A percentile compares a stretch with the other conserved stretches of the same genome.
phyloP scores from a whole-genome alignment of 2,113 vertebrate species.

The Capreolus pygargus region DNA sequence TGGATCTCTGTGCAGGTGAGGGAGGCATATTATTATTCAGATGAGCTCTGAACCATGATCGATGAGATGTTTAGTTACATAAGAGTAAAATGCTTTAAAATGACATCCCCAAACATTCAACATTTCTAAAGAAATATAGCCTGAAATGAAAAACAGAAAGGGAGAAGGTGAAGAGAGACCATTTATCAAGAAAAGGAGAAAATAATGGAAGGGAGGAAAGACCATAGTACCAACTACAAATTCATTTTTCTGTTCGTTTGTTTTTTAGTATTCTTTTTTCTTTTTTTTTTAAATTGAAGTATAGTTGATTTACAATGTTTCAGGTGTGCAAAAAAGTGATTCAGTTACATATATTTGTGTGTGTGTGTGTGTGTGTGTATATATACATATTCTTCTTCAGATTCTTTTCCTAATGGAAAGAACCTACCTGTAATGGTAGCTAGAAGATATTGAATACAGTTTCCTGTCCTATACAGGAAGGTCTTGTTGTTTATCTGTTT shows the following conservation, averaged over 20 bases:
- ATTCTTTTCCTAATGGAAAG: background rate
- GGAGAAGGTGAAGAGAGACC: background rate
- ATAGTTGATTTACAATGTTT: background rate
- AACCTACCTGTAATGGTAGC: too few species aligned
- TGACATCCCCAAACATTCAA: background rate
- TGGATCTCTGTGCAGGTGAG: background rate
- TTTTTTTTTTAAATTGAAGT: background rate
- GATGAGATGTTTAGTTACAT: background rate
- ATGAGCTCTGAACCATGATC: background rate
- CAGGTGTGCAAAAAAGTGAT: background rate
- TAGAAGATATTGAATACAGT: background rate
- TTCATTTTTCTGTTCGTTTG: rapidly evolving
- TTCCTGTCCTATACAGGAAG: background rate
- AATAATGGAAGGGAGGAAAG: background rate
- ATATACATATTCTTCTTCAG: background rate
- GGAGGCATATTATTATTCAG: background rate
- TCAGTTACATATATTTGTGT: background rate
- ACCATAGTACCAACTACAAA: background rate
- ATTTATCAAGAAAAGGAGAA: background rate
- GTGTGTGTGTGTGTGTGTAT: background rate
- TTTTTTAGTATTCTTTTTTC: background rate
- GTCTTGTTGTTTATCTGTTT: background rate
- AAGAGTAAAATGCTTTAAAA: background rate
- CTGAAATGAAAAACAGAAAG: background rate
- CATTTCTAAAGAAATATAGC: background rate